Conservation (phyloP, 2,888 invertebrate species). For the Ypsolopha sequella region DNA sequence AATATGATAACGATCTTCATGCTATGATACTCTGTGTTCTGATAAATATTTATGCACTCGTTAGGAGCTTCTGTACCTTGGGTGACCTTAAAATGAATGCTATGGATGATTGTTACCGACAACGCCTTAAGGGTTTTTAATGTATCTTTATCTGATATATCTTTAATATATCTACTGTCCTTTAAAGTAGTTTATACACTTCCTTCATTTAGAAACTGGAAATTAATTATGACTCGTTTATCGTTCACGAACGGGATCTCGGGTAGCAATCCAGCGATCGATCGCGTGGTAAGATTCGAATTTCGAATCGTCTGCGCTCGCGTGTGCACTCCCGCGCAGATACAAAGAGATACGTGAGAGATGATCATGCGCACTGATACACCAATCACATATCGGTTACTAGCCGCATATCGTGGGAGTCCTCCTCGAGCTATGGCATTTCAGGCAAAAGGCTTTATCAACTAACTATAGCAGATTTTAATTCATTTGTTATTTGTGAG, state of each 20-base stretch:
- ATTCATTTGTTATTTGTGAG: too few relatives aligned
- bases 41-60: conserved; percentile 18
- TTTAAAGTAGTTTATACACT: conserved; percentile 9
- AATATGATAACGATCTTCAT: conserved; percentile 22
- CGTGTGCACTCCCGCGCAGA: conserved; percentile 31
- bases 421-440: conserved; percentile 14
- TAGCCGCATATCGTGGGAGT: conserved; percentile 41
- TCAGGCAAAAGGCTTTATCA: too few relatives aligned
- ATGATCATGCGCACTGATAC: conserved; percentile 58
- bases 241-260: conserved; percentile 31
- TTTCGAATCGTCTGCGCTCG: conserved; percentile 27
- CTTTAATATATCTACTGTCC: too few relatives aligned
- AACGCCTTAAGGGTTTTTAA: background rate
- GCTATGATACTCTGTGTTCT: conserved; percentile 15
- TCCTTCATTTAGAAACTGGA: conserved; percentile 24
- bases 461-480: too few relatives aligned
- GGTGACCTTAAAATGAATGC: conserved; percentile 2
- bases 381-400: conserved; percentile 55
- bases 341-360: conserved; percentile 43
- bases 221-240: conserved; percentile 40
- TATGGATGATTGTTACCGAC: conserved; percentile 16
- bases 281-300: conserved; percentile 38
- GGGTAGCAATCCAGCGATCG: conserved; percentile 24
- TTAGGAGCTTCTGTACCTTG: background rate
- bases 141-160: too few relatives aligned